These are phyloP conservation scores for Rhagonycha fulva DNA, from an alignment of 2,888 invertebrate species.

Conservation along the genomic window DNA sequence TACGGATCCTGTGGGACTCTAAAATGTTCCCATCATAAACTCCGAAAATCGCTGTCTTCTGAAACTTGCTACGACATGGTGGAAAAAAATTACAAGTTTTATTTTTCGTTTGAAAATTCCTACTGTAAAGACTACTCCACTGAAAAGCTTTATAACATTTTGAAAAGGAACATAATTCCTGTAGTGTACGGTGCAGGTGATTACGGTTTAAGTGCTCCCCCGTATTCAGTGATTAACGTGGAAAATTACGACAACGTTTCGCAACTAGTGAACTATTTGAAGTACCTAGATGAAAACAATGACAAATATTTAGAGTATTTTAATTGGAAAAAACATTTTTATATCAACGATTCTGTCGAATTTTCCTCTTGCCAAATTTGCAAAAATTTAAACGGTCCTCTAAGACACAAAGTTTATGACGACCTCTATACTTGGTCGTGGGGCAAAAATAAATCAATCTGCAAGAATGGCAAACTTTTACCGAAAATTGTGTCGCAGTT, in stretches of 20 bases:
- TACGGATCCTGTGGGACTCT: slow-evolving; percentile 64
- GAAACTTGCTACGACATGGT: slow-evolving; percentile 56
- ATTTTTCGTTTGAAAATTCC: slow-evolving; percentile 73
- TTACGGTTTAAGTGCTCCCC: slow-evolving; percentile 60
- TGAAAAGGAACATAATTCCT: slow-evolving; percentile 65
- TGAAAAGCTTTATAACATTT: slow-evolving; percentile 63
- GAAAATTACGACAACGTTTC: slow-evolving; percentile 59
- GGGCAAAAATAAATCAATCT: slow-evolving; percentile 6
- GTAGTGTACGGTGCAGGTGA: slow-evolving; percentile 69
- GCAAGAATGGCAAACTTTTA: neutral
- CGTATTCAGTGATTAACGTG: slow-evolving; percentile 61
- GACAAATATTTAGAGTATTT: slow-evolving; percentile 62
- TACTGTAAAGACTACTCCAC: slow-evolving; percentile 68
- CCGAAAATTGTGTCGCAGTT: neutral
- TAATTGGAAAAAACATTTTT: slow-evolving; percentile 57
- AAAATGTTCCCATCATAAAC: slow-evolving; percentile 40
- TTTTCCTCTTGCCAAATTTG: slow-evolving; percentile 40
- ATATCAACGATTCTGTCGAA: slow-evolving; percentile 24
- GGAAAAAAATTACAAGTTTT: slow-evolving; percentile 68
- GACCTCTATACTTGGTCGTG: slow-evolving; percentile 38
- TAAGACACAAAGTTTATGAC: slow-evolving; percentile 29
- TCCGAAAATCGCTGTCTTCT: slow-evolving; percentile 53
- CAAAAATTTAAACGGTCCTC: slow-evolving; percentile 38
- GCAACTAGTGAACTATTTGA: slow-evolving; percentile 58
- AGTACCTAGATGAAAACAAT: slow-evolving; percentile 56